Evolutionary conservation across 2,888 invertebrate genomes (phyloP).

Genomic region (Caenorhabditis sp.): DNA sequence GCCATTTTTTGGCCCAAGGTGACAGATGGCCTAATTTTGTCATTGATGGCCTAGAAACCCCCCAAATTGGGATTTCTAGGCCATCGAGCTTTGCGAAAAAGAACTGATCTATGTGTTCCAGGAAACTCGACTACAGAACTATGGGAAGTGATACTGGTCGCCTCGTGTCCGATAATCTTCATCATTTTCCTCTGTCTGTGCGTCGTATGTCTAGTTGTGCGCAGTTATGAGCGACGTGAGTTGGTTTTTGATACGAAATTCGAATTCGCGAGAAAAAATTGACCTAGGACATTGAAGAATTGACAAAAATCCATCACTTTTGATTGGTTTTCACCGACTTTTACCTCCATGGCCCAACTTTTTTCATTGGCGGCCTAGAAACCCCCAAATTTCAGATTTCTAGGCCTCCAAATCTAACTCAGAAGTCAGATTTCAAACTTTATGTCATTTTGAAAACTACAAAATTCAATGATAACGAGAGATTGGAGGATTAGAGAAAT

Average conservation of each 20-base stretch:
- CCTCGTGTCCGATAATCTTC: constrained; percentile 65
- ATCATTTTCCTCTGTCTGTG: constrained; percentile 65
- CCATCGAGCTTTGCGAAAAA: neutral
- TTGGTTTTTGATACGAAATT: constrained; percentile 2
- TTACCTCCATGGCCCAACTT: no score
- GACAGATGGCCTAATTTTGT: neutral
- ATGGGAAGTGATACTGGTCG: constrained; percentile 67
- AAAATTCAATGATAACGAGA: neutral
- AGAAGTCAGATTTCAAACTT: no score
- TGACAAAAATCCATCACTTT: no score
- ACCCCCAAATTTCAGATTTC: no score
- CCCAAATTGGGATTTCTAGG: neutral
- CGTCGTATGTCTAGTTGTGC: constrained; percentile 62
- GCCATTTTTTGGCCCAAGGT: neutral
- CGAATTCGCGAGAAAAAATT: no score
- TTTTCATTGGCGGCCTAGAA: no score
- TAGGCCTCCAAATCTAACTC: no score
- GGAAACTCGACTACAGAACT: constrained; percentile 58
- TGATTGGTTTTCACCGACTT: no score
- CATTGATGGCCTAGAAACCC: no score
- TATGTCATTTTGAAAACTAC: no score
- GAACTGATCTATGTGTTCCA: constrained; percentile 4
- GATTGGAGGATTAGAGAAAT: neutral
- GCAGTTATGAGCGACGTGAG: constrained; percentile 65
- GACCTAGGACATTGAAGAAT: no score